Evolutionary conservation across 2,888 invertebrate genomes (phyloP), one percentile per base, ranked within the genome.

Genomic region (Nephrotoma flavescens): DNA sequence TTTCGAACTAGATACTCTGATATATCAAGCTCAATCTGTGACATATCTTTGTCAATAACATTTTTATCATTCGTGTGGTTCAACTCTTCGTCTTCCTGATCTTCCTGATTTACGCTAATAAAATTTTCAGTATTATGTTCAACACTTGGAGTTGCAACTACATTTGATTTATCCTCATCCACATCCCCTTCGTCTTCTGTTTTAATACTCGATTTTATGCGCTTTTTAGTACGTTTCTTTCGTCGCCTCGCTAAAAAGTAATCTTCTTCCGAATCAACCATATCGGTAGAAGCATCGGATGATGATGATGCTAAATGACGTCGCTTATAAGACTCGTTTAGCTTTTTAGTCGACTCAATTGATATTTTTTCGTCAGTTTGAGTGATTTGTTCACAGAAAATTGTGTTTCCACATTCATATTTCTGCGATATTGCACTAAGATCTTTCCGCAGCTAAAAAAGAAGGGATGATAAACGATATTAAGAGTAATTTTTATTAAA

Each of bases 281-380:
- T 15, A 31, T 71, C 71, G 9, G 84, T 12, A 5, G 84, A 84
- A 1, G 19, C 19, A 85, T 85, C 85, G 44, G 85, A 85, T 7
- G 85, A 85, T 9, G 85, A 85, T 3, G 85, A 85, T 31, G 85
- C 85, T 19, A 85, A 19, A 85, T 85, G 85, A 85, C 85, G 85
- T 4, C 44, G n/a, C 19, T 85, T 85, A 85, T 44, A 85, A 3
- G 42, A 44, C 12, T 85, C 85, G 19, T 85, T 85, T 6, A 85
- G 44, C 45, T 85, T 85, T 85, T 85, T 85, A 5, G 85, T 45
- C 5, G 85, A 44, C 45, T 85, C 85, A 44, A 44, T 42, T 19
- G 85, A 44, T 12, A 44, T 15, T 31, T 44, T 85, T 45, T 85
- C 85, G 11, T 85, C 85, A 19, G 85, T 85, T 85, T 85, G 85